phyloP scores from a whole-genome alignment of 2,113 vertebrate genomes.

The Pleuronectes platessa region DNA sequence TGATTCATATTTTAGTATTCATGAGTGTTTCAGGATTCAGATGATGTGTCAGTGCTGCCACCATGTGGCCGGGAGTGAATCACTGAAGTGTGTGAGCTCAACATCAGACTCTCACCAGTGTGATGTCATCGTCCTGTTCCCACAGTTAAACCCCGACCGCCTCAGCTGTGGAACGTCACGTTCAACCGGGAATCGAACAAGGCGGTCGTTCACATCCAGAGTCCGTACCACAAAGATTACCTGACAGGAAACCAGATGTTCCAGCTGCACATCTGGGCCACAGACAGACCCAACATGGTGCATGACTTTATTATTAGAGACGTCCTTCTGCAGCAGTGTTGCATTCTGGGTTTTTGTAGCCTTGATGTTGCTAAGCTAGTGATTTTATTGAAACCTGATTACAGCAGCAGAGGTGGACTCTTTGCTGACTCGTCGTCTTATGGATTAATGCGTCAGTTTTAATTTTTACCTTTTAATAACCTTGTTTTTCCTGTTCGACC shows the following conservation, averaged over 20 bases:
- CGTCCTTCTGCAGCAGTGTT: neutral
- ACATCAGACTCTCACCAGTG: neutral
- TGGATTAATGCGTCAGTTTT: too few relatives aligned
- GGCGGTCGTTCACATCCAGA: conserved; percentile 41
- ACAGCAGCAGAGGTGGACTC: too few relatives aligned
- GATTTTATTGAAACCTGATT: too few relatives aligned
- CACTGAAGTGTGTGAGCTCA: neutral
- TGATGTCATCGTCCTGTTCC: neutral
- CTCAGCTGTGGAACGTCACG: conserved; percentile 57
- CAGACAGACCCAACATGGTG: neutral
- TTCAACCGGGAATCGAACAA: conserved; percentile 3
- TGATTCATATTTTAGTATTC: too few relatives aligned
- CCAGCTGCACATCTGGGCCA: conserved; percentile 55
- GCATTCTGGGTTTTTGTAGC: neutral
- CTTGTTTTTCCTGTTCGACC: neutral
- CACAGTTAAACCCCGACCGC: conserved; percentile 75
- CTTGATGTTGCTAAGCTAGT: too few relatives aligned
- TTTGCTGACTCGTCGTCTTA: too few relatives aligned
- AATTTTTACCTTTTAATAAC: too few relatives aligned
- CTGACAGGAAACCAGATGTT: conserved; percentile 53
- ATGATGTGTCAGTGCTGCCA: neutral
- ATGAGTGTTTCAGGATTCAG: too few relatives aligned
- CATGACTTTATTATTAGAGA: neutral
- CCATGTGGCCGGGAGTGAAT: neutral
- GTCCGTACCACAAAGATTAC: conserved; percentile 52